A percentile compares a stretch with the other conserved stretches of the same genome.
Conservation (phyloP, 2,113 vertebrate genomes). For the Chaenocephalus aceratus region DNA sequence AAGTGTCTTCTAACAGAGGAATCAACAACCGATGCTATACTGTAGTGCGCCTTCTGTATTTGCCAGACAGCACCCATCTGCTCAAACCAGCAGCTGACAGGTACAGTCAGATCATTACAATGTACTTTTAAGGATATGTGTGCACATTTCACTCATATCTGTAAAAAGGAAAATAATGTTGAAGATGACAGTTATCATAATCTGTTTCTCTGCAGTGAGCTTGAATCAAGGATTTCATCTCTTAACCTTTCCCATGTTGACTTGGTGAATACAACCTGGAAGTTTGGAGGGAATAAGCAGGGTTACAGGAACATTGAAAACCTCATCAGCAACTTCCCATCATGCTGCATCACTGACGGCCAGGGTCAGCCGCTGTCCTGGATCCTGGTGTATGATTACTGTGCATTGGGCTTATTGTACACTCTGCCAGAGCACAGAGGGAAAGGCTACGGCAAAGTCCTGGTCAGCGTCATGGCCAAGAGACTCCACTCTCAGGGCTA, state of each 20-base stretch:
- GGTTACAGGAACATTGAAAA: conserved; percentile 3
- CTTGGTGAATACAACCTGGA: conserved; percentile 78
- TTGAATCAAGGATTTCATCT: conserved; percentile 67
- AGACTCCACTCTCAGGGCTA: conserved; percentile 67
- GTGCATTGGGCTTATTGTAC: conserved; percentile 75
- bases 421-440: conserved; percentile 74
- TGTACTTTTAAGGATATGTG: not conserved
- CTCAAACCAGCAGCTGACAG: conserved; percentile 47
- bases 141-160: not conserved
- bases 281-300: conserved; percentile 61
- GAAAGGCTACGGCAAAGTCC: conserved; percentile 77
- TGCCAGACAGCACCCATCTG: conserved; percentile 59
- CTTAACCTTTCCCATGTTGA: conserved; percentile 56
- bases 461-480: conserved; percentile 71
- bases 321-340: conserved; percentile 68
- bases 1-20: conserved; percentile 47
- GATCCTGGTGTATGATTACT: conserved; percentile 69
- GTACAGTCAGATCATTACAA: conserved; percentile 27
- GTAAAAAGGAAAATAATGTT: not conserved
- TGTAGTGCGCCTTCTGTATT: conserved; percentile 61
- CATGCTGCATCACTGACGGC: conserved; percentile 62
- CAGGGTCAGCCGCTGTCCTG: conserved; percentile 72
- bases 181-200: not conserved
- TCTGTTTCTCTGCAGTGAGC: conserved; percentile 46
- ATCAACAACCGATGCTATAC: conserved; percentile 22